Evolutionary conservation across 2,888 invertebrate genomes (phyloP).

Genomic region (Brenthis daphne): DNA sequence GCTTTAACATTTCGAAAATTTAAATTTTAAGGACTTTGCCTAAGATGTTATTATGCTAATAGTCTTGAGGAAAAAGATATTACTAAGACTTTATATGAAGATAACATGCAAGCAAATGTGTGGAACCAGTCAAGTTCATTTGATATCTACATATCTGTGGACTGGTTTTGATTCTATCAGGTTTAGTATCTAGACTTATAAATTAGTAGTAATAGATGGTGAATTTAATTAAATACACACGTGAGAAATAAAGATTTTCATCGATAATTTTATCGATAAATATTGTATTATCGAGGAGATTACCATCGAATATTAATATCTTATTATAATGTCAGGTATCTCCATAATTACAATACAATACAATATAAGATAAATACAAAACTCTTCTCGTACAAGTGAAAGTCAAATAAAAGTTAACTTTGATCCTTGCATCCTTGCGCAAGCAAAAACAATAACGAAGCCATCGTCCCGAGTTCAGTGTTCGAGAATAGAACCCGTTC

Average conservation of each 20-base stretch:
- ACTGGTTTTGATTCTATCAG: conserved; percentile 5
- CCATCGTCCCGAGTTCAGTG: conserved; percentile 76
- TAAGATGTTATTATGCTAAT: background rate
- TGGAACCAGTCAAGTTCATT: conserved; percentile 2
- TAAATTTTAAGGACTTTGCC: background rate
- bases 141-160: background rate
- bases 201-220: background rate
- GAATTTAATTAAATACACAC: too few relatives aligned
- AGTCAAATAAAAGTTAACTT: conserved; percentile 22
- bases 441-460: conserved; percentile 71
- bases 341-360: too few relatives aligned
- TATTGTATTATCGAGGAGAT: too few relatives aligned
- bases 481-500: conserved; percentile 77
- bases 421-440: conserved; percentile 35
- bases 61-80: conserved; percentile 14
- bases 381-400: background rate
- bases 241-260: too few relatives aligned
- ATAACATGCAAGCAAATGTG: background rate
- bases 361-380: background rate
- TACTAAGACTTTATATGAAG: conserved; percentile 5
- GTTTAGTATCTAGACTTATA: background rate
- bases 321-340: too few relatives aligned
- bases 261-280: too few relatives aligned
- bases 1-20: too few relatives aligned
- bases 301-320: too few relatives aligned